Evolutionary conservation across 1,140 invertebrate genomes (phyloP), one percentile per base, ranked within the genome.

Genomic region (Eciton burchellii): DNA sequence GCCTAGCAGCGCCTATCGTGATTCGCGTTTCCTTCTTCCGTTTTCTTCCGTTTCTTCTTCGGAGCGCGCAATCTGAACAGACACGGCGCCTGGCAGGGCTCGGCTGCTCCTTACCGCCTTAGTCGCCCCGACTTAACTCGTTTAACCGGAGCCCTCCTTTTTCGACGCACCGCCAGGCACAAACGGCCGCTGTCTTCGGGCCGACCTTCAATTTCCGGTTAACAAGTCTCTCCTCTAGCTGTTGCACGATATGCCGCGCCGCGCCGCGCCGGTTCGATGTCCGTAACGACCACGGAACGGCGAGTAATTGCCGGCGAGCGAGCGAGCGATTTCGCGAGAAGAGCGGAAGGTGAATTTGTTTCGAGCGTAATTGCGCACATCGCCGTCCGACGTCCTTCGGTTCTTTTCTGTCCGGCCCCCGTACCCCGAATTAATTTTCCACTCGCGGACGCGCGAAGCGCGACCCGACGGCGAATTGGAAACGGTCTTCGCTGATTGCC

Each of bases 131-230:
- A 87, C 65, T 88, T 88, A 88, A 88, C 85, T 88, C 85, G 73
- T 87, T 88, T 88, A 88, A 81, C 82, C 82, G 41, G 85, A 84
- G n/a, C 74, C 85, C 82, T 74, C 71, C 85, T 84, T 84, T 86
- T 84, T 76, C 82, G 63, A 84, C 76, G 86, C 52, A 87, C 85
- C 83, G 73, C 82, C 85, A 88, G 74, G 85, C 85, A 84, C 86
- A 87, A 88, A 43, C 82, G 24, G n/a, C 71, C 60, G 71, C 35
- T 59, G 45, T 70, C 62, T 54, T 72, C 26, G 70, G 49, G 47
- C n/a, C 84, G 85, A 87, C 85, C 86, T 88, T 88, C 86, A 88
- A 88, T 88, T 87, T 88, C 86, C 86, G 85, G 85, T 60, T 86
- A 81, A 84, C 74, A 57, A 81, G 81, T 57, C 66, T 47, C 21